Conservation (phyloP, 2,888 invertebrate species). For the Parnassius orleans region DNA sequence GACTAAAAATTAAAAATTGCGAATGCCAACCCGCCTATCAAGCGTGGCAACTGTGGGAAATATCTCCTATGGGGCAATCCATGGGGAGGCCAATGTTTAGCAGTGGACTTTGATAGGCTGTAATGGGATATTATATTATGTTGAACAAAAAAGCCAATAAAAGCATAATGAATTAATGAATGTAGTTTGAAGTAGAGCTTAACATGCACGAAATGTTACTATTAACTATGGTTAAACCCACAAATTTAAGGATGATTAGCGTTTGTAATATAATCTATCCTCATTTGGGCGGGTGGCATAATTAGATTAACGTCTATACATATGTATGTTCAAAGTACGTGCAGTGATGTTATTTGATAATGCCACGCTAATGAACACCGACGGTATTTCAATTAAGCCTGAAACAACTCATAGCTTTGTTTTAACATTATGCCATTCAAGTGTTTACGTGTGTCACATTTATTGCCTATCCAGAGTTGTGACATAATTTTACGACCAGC, state of each 20-base stretch:
- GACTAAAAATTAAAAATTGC: too few species aligned
- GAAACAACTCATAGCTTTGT: conserved; percentile 20
- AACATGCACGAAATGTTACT: conserved; percentile 17
- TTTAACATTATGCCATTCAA: conserved; percentile 16
- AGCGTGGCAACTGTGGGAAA: too few species aligned
- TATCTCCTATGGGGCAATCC: too few species aligned
- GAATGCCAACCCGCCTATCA: too few species aligned
- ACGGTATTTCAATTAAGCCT: conserved; percentile 30
- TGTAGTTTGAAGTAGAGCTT: neutral
- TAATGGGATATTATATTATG: too few species aligned
- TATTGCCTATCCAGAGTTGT: conserved; percentile 3
- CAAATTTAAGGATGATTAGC: conserved; percentile 25
- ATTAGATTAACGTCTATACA: conserved; percentile 22
- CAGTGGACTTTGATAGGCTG: too few species aligned
- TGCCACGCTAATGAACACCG: conserved; percentile 28
- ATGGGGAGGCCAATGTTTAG: too few species aligned
- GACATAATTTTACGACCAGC: conserved; percentile 13
- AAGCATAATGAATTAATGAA: too few species aligned
- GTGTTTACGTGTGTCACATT: conserved; percentile 14
- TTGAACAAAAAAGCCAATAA: too few species aligned
- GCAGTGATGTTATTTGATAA: conserved; percentile 31
- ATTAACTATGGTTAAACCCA: conserved; percentile 18
- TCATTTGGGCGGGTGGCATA: conserved; percentile 20
- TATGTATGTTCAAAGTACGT: conserved; percentile 9
- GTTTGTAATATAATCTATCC: conserved; percentile 20